Conservation (phyloP, 53 echinoderm and acorn worm genomes). For the Apostichopus leukothele region DNA sequence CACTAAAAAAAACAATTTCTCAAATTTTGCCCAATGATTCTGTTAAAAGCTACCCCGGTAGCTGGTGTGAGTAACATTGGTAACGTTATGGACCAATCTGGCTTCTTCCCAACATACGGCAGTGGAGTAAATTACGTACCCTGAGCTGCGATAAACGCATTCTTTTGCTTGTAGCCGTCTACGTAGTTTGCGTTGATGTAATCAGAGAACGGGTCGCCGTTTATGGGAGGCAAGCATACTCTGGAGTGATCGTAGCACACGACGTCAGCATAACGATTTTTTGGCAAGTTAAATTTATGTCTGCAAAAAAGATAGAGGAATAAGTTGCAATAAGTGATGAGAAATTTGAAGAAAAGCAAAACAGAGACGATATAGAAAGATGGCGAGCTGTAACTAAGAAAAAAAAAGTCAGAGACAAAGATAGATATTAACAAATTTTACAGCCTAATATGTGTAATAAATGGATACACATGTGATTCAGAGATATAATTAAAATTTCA, state of each 20-base stretch:
- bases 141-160: conserved; percentile 98
- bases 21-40: no score
- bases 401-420: no score
- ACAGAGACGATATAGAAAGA: background rate
- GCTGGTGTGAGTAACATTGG: no score
- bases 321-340: background rate
- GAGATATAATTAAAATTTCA: no score
- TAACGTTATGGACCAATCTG: no score
- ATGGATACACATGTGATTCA: no score
- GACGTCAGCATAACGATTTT: conserved; percentile 98
- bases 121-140: conserved; percentile 54
- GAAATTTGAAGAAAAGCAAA: background rate
- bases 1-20: no score
- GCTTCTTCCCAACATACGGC: no score
- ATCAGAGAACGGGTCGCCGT: conserved; percentile 90
- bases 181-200: conserved; percentile 99
- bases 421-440: no score
- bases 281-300: conserved; percentile 84
- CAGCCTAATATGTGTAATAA: no score
- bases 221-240: conserved; percentile 72
- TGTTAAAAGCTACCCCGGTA: no score
- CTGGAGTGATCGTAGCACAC: conserved; percentile 96
- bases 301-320: conserved; percentile 51
- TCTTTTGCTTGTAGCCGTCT: conserved; percentile 98
- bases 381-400: background rate